phyloP scores from a whole-genome alignment of 2,113 vertebrate species.

The Circaetus gallicus region DNA sequence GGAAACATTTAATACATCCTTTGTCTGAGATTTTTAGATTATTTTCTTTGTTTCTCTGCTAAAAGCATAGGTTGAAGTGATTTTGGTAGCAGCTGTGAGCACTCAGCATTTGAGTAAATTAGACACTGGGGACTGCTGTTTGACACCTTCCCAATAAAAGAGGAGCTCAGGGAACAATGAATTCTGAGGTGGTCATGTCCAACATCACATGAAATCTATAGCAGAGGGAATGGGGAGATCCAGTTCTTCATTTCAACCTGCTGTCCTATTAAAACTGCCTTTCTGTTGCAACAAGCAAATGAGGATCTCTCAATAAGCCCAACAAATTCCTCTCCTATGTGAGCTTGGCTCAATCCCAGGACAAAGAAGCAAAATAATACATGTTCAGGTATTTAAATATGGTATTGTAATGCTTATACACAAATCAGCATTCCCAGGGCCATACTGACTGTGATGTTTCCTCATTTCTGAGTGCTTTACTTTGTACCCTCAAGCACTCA shows the following conservation, averaged over 20 bases:
- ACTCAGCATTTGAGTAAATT: background rate
- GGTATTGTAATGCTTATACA: background rate
- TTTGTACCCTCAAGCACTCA: background rate
- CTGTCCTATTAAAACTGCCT: background rate
- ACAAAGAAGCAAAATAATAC: background rate
- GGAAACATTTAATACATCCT: background rate
- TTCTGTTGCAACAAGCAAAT: background rate
- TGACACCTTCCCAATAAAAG: background rate
- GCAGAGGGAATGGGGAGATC: background rate
- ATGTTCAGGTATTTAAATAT: background rate
- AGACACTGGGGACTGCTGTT: background rate
- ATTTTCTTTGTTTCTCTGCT: background rate
- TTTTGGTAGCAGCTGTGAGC: background rate
- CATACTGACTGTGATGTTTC: background rate
- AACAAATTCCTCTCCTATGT: background rate
- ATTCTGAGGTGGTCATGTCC: background rate
- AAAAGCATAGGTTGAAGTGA: background rate
- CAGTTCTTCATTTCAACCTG: background rate
- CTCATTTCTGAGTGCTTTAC: background rate
- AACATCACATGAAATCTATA: background rate
- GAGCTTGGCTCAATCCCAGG: background rate
- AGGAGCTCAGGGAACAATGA: background rate
- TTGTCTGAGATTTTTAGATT: background rate
- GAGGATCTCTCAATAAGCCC: background rate
- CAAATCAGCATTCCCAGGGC: background rate